A percentile compares a stretch with the other conserved stretches of the same genome.
Conservation (phyloP, 2,797 vertebrate species). For the Anomalospiza imberbis region DNA sequence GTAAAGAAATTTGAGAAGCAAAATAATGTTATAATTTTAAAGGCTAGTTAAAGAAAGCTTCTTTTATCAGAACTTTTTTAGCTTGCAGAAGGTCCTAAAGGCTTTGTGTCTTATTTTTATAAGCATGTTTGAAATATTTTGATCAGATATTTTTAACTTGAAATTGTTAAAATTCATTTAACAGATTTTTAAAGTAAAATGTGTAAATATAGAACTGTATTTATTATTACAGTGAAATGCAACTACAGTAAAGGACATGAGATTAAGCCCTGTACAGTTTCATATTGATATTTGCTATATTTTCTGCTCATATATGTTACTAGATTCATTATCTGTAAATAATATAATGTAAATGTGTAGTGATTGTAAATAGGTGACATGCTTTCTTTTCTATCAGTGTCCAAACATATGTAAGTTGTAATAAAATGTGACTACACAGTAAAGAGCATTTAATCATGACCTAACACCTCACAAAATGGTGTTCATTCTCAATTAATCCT, state of each 20-base stretch:
- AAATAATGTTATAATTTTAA: constrained; percentile 62
- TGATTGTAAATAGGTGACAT: constrained; percentile 80
- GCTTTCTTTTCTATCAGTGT: constrained; percentile 77
- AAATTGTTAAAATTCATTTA: constrained; percentile 74
- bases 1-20: constrained; percentile 63
- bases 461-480: neutral
- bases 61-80: constrained; percentile 60
- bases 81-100: constrained; percentile 56
- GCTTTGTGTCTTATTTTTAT: constrained; percentile 78
- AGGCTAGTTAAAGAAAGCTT: constrained; percentile 54
- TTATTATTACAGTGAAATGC: constrained; percentile 80
- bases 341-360: constrained; percentile 80
- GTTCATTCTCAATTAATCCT: neutral
- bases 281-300: constrained; percentile 69
- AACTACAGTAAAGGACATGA: constrained; percentile 64
- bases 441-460: constrained; percentile 44
- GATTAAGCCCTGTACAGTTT: constrained; percentile 76
- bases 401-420: constrained; percentile 77
- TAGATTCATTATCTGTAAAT: constrained; percentile 75
- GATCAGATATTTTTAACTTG: constrained; percentile 79
- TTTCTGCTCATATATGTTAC: constrained; percentile 68
- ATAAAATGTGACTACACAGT: constrained; percentile 77
- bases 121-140: constrained; percentile 78
- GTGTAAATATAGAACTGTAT: constrained; percentile 86
- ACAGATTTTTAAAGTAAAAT: constrained; percentile 77